A percentile compares a stretch with the other conserved stretches of the same genome.
Conservation (phyloP, 2,888 invertebrate species). For the Netelia virgata region DNA sequence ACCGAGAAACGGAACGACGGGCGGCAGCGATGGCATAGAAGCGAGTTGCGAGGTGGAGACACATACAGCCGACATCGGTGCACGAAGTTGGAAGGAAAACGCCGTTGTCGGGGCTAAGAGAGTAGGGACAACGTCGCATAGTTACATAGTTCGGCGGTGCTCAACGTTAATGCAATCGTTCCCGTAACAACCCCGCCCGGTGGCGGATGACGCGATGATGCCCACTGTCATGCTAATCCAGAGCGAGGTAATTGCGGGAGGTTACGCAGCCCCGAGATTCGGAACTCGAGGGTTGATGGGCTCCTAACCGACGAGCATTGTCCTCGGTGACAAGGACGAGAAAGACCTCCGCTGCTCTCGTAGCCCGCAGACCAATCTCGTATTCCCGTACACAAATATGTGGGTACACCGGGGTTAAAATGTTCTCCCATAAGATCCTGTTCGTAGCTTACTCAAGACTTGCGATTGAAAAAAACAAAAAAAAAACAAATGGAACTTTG, state of each 20-base stretch:
- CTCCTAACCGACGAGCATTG: slow-evolving; percentile 52
- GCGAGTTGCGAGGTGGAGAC: slow-evolving; percentile 6
- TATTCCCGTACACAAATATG: background rate
- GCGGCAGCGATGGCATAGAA: background rate
- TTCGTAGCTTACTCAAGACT: too few relatives aligned
- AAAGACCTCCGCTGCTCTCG: slow-evolving; percentile 5
- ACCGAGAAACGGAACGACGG: slow-evolving; percentile 9
- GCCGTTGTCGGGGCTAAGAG: background rate
- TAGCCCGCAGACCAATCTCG: background rate
- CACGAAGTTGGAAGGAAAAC: slow-evolving; percentile 34
- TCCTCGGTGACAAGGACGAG: slow-evolving; percentile 30
- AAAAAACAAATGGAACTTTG: slow-evolving; percentile 3
- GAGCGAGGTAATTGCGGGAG: slow-evolving; percentile 75
- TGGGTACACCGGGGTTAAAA: background rate
- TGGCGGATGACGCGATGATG: slow-evolving; percentile 76
- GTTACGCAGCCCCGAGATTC: slow-evolving; percentile 58
- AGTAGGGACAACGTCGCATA: slow-evolving; percentile 15
- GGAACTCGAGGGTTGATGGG: slow-evolving; percentile 54
- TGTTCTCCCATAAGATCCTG: too few relatives aligned
- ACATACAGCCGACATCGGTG: slow-evolving; percentile 2
- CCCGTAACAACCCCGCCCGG: slow-evolving; percentile 60
- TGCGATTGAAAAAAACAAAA: background rate
- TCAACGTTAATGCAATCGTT: slow-evolving; percentile 70
- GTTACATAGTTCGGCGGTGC: slow-evolving; percentile 47
- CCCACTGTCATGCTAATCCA: slow-evolving; percentile 80